phyloP scores from a whole-genome alignment of 2,113 vertebrate genomes.

The Scophthalmus maximus region DNA sequence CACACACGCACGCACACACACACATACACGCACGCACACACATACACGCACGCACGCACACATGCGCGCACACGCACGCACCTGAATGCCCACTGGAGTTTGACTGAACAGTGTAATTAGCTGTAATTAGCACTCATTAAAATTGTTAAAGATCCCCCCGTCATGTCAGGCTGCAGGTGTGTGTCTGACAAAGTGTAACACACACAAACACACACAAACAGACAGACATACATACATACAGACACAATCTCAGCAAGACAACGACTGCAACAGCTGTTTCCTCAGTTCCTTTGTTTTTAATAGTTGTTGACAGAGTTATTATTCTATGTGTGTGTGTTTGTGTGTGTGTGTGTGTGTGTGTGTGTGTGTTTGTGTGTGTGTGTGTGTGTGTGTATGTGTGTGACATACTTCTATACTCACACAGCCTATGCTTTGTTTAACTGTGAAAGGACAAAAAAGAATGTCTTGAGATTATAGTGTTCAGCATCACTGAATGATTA shows the following conservation, averaged over 20 bases:
- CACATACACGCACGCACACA: background rate
- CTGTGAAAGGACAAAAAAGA: too few relatives aligned
- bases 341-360: too few relatives aligned
- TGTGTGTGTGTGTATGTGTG: too few relatives aligned
- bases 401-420: too few relatives aligned
- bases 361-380: too few relatives aligned
- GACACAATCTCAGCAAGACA: conserved; percentile 31
- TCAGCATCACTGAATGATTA: too few relatives aligned
- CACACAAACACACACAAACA: conserved; percentile 13
- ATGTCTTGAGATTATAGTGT: too few relatives aligned
- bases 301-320: conserved; percentile 33
- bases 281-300: conserved; percentile 26
- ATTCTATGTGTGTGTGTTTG: too few relatives aligned
- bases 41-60: conserved; percentile 23
- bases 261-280: conserved; percentile 50
- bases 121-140: conserved; percentile 80
- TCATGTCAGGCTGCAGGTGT: conserved; percentile 74
- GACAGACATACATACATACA: conserved; percentile 3
- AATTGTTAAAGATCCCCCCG: conserved; percentile 74
- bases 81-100: conserved; percentile 53
- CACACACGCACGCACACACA: background rate
- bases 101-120: conserved; percentile 83
- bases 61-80: background rate
- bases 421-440: too few relatives aligned
- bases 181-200: conserved; percentile 34